phyloP scores from a whole-genome alignment of 2,888 invertebrate species.

The Lycophotia porphyrea region DNA sequence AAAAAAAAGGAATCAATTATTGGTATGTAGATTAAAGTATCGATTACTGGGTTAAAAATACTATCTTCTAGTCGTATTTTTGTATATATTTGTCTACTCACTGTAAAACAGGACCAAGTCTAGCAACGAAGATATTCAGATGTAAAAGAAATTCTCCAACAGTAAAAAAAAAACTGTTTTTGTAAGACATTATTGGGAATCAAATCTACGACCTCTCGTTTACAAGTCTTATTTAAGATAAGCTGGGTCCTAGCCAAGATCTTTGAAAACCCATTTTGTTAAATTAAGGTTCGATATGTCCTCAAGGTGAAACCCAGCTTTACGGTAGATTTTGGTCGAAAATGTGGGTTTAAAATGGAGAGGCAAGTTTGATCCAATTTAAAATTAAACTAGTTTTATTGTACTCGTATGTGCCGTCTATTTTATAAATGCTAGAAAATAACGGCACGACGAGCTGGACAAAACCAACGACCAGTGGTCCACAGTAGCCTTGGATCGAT shows the following conservation, averaged over 20 bases:
- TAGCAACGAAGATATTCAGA: not conserved
- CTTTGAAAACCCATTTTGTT: conserved; percentile 15
- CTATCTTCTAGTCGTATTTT: not conserved
- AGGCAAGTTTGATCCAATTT: not conserved
- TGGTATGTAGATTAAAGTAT: not conserved
- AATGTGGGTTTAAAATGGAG: not conserved
- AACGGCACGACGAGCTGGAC: not conserved
- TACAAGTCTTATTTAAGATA: conserved; percentile 49
- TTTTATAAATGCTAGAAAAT: not conserved
- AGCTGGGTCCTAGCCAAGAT: conserved; percentile 47
- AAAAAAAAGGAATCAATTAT: too few relatives aligned
- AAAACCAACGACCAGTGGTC: not conserved
- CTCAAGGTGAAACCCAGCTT: conserved; percentile 14
- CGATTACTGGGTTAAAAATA: not conserved
- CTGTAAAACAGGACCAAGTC: not conserved
- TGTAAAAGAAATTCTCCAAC: not conserved
- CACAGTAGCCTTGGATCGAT: not conserved
- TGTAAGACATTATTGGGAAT: conserved; percentile 13
- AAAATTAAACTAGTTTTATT: too few relatives aligned
- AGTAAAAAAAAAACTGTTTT: conserved; percentile 14
- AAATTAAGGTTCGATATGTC: conserved; percentile 3
- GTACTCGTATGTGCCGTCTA: not conserved
- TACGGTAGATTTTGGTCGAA: conserved; percentile 2
- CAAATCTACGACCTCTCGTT: conserved; percentile 40
- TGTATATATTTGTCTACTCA: not conserved